phyloP scores from a whole-genome alignment of 2,113 vertebrate species.

The Hystrix brachyura region DNA sequence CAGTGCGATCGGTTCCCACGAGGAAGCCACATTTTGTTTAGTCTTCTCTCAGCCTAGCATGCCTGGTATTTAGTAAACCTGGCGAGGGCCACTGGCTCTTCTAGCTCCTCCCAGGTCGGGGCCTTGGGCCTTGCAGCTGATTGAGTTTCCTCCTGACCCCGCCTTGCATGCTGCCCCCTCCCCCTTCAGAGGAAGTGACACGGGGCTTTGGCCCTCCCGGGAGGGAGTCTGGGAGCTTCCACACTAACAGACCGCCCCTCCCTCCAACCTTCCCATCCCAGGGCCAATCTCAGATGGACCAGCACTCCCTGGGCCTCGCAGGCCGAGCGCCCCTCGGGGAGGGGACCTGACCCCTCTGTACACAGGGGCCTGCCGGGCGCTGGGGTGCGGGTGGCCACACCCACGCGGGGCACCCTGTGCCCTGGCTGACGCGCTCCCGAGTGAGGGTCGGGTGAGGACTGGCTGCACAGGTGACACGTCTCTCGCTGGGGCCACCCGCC shows the following conservation, averaged over 20 bases:
- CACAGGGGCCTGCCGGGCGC: neutral
- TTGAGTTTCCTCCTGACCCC: constrained; percentile 78
- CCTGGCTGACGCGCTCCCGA: too few relatives aligned
- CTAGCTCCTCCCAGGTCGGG: constrained; percentile 40
- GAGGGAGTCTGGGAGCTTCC: too few relatives aligned
- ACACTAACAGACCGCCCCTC: constrained; percentile 77
- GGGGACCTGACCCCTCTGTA: neutral
- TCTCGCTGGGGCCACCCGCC: neutral
- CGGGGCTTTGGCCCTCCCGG: constrained; percentile 49
- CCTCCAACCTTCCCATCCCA: constrained; percentile 66
- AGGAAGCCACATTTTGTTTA: constrained; percentile 87
- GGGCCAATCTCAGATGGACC: constrained; percentile 81
- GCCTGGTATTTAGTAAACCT: constrained; percentile 86
- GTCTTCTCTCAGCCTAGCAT: constrained; percentile 86
- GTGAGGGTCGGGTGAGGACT: neutral
- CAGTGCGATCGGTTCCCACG: constrained; percentile 82
- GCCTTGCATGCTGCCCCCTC: constrained; percentile 62
- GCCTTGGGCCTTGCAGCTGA: constrained; percentile 80
- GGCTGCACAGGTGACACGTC: neutral
- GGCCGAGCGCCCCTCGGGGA: too few relatives aligned
- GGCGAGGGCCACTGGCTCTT: constrained; percentile 86
- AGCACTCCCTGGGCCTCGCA: constrained; percentile 55
- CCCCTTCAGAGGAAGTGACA: constrained; percentile 73
- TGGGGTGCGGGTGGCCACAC: neutral
- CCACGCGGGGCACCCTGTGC: neutral